Evolutionary conservation across 2,888 invertebrate species (phyloP), one percentile per base, ranked within the genome.

Genomic region (Spisula subtruncata): DNA sequence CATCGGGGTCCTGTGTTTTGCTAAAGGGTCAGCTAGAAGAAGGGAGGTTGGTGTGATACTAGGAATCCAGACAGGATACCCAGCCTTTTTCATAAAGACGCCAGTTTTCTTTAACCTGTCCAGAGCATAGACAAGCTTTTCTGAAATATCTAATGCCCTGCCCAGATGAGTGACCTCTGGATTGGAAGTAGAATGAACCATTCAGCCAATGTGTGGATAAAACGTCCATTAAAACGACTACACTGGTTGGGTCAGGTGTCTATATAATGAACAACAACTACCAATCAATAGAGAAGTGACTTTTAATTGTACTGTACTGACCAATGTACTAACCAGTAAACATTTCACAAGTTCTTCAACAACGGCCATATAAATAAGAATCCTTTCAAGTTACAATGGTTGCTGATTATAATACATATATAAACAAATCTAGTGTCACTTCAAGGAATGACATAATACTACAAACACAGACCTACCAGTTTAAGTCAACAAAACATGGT

Each of bases 401-500:
- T 25, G 25, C 25, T 25, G 1, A 25, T 66, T 0, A 10, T n/a
- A 25, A 66, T 20, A 66, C 60, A 66, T 66, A 66, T 25, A 66
- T 25, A 66, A 66, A n/a, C 25, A 66, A 66, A 66, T 66, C n/a
- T 66, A 25, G 12, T 66, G 60, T 66, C 60, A 66, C 25, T 66
- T 25, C n/a, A 66, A 66, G 60, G 60, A 66, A 66, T 25, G 60
- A 66, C 12, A 66, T 66, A 66, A 66, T 66, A 75, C 32, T 75
- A 75, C 75, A 75, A 75, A 75, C 32, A 25, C 75, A 75, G 29
- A 75, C 6, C 2, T 32, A 0, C 12, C 10, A 35, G 75, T 35
- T 75, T 75, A 75, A 75, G 75, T 75, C 75, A 75, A 75, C 75
- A 75, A 32, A 75, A 75, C 75, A 66, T 75, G 16, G 32, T 75